Percentiles rank a stretch among this genome's conserved stretches.
phyloP scores from a whole-genome alignment of 2,113 vertebrate species.

The Danionella cerebrum region DNA sequence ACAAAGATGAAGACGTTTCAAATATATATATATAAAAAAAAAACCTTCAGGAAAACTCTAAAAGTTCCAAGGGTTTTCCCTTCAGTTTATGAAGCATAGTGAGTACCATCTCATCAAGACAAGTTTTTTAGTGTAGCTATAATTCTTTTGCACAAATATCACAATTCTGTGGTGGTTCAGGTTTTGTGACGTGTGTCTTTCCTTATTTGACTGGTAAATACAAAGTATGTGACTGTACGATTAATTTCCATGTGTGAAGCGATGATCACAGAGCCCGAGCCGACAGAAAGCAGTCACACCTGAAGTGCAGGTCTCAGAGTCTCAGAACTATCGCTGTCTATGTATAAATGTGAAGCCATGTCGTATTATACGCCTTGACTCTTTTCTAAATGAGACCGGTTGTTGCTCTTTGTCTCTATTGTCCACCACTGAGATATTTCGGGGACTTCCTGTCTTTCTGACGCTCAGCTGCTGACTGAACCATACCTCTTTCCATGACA shows the following conservation, averaged over 20 bases:
- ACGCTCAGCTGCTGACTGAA: background rate
- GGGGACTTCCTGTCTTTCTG: constrained; percentile 15
- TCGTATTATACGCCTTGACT: background rate
- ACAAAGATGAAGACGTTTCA: no score
- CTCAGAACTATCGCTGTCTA: background rate
- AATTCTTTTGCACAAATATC: no score
- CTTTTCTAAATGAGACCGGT: background rate
- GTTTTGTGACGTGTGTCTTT: background rate
- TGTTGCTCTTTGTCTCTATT: constrained; percentile 9
- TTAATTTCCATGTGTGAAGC: constrained; percentile 11
- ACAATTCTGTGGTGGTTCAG: background rate
- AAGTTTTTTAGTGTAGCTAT: no score
- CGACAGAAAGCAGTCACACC: constrained; percentile 20
- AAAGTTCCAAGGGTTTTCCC: no score
- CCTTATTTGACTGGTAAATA: constrained; percentile 42
- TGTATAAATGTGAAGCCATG: background rate
- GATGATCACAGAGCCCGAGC: background rate
- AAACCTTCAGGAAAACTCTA: no score
- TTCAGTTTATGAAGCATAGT: no score
- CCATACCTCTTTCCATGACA: background rate
- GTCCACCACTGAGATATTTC: constrained; percentile 4
- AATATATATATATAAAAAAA: no score
- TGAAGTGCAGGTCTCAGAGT: constrained; percentile 14
- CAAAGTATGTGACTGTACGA: background rate
- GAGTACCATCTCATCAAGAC: no score